phyloP scores from a whole-genome alignment of 2,113 vertebrate genomes.

The Caretta caretta region DNA sequence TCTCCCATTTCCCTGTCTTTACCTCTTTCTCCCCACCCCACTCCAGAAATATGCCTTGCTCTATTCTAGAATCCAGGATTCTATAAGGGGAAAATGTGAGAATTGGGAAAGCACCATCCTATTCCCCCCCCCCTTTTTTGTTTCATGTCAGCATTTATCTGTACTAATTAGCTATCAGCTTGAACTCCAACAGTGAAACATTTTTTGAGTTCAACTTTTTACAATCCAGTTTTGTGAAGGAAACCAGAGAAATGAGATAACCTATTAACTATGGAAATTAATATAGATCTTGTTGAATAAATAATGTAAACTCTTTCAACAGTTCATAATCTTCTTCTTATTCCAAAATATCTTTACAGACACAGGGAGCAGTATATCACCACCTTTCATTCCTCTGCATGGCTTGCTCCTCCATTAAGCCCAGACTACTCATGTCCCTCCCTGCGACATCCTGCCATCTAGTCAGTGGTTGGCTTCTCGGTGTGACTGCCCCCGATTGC shows the following conservation, averaged over 20 bases:
- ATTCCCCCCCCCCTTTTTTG: not conserved
- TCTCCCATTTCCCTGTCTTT: not conserved
- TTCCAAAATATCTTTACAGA: no score
- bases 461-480: no score
- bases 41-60: not conserved
- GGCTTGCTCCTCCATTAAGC: no score
- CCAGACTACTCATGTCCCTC: no score
- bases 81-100: not conserved
- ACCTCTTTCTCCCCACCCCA: not conserved
- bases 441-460: no score
- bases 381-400: no score
- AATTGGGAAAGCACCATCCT: fast-evolving
- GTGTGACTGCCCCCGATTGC: no score
- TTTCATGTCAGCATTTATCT: constrained; percentile 69
- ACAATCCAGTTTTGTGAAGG: constrained; percentile 35
- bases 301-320: constrained; percentile 5
- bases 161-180: constrained; percentile 65
- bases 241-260: constrained; percentile 24
- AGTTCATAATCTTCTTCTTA: not conserved
- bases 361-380: no score
- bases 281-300: constrained; percentile 1
- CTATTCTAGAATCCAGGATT: not conserved
- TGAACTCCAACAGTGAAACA: constrained; percentile 41
- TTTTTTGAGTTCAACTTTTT: not conserved
- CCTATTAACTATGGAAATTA: not conserved